Evolutionary conservation across 2,113 vertebrate genomes (phyloP), one percentile per base, ranked within the genome.

Genomic region (Microtus montanus): DNA sequence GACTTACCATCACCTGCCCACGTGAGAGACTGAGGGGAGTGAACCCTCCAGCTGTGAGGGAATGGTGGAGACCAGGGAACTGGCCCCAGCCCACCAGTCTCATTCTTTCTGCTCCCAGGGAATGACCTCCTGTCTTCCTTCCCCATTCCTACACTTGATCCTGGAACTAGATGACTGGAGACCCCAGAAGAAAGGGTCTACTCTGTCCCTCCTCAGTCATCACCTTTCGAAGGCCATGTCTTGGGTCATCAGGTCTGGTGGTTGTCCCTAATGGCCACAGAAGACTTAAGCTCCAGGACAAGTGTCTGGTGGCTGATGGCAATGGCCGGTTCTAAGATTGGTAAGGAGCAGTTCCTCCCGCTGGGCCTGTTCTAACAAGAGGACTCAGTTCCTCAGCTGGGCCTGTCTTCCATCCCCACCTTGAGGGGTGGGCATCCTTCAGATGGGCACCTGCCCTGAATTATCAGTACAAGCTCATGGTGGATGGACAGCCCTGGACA

Each of bases 401-500:
- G 28, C 30, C 63, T 86, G 63, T 14, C 54, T 54, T 41, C 8
- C 11, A 41, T 58, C 68, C 73, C 9, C 3, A 12, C 70, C 15
- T 33, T 26, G 4, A 58, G 63, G 66, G 41, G 2, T 28, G 4
- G 26, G 14, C 26, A 38, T 44, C 38, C 33, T 58, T 44, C 49
- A 54, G 41, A 47, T 4, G 33, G 38, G 38, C 20, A 8, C 19
- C 49, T 79, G 64, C 3, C 24, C 63, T 35, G 77, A 5, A 3
- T 38, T 68, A 5, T 30, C 22, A 8, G n/a, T 47, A 22, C 4
- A 22, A 63, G 54, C 82, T 58, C n/a, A 64, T 52, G 20, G 20
- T 9, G 4, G 47, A 64, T 17, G 3, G 20, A 73, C 26, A 30
- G 3, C 22, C 0, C 8, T 0, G n/a, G 4, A 49, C 49, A 63